phyloP scores from a whole-genome alignment of 1,140 invertebrate genomes.

The Eumeta japonica region DNA sequence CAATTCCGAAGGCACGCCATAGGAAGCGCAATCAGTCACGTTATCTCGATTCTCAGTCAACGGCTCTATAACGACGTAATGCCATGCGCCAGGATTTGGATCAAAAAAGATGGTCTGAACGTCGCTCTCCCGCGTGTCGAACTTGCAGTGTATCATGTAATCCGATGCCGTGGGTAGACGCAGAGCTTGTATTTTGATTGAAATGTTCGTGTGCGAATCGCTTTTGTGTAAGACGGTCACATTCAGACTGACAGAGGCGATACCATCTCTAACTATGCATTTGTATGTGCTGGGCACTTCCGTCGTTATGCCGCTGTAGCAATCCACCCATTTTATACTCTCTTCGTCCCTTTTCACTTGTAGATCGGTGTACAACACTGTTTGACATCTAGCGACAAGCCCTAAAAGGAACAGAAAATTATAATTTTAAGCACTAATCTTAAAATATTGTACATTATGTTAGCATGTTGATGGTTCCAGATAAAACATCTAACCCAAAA shows the following conservation, averaged over 20 bases:
- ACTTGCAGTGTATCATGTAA: constrained; percentile 35
- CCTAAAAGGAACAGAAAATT: constrained; percentile 29
- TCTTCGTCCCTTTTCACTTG: constrained; percentile 44
- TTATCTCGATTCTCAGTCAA: constrained; percentile 20
- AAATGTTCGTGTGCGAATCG: constrained; percentile 25
- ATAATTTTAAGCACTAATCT: constrained; percentile 7
- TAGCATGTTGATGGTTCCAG: too few relatives aligned
- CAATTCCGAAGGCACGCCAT: constrained; percentile 17
- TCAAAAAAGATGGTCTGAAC: constrained; percentile 48
- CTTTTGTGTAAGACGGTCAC: too few relatives aligned
- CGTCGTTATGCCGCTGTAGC: constrained; percentile 25
- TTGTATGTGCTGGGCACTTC: constrained; percentile 27
- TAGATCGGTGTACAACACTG: constrained; percentile 60
- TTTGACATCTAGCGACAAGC: constrained; percentile 48
- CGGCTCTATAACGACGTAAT: constrained; percentile 56
- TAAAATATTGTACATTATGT: too few relatives aligned
- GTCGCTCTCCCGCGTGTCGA: constrained; percentile 26
- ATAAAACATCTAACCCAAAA: too few relatives aligned
- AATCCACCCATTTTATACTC: constrained; percentile 25
- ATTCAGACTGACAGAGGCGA: constrained; percentile 34
- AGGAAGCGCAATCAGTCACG: constrained; percentile 37
- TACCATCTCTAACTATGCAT: constrained; percentile 27
- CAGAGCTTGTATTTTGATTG: constrained; percentile 39
- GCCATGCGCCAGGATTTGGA: constrained; percentile 59
- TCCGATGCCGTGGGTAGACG: constrained; percentile 38